Conservation (phyloP, 2,113 vertebrate species). For the Varanus komodoensis region DNA sequence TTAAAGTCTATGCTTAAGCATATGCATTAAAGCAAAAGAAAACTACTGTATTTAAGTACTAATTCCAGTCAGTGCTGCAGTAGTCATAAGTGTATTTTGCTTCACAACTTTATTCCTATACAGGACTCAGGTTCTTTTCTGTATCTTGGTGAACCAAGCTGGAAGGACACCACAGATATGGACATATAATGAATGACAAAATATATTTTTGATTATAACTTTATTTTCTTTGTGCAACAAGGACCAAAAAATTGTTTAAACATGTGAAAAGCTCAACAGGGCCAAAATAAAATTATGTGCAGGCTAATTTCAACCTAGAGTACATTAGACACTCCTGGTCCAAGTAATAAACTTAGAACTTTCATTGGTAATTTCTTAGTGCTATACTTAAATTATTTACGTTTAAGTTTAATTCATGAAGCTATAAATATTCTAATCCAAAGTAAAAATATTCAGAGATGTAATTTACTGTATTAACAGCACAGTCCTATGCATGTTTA, state of each 20-base stretch:
- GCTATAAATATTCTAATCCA: neutral
- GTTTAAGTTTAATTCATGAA: neutral
- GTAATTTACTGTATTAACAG: neutral
- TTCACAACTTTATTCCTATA: neutral
- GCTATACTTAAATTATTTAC: neutral
- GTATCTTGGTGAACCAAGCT: neutral
- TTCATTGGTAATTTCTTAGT: neutral
- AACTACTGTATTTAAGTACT: neutral
- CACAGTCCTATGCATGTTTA: neutral
- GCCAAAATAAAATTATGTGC: neutral
- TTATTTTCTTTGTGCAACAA: neutral
- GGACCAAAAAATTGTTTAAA: neutral
- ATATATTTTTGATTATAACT: neutral
- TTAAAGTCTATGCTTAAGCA: neutral
- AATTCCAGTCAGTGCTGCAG: neutral
- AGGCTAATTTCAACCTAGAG: neutral
- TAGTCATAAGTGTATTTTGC: neutral
- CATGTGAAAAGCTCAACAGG: neutral
- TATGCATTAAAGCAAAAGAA: neutral
- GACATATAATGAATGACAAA: neutral
- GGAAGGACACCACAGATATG: neutral
- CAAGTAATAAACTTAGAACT: neutral
- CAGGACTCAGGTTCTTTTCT: neutral
- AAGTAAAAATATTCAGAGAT: neutral
- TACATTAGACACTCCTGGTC: neutral